Evolutionary conservation across 2,888 invertebrate genomes (phyloP).

Genomic region (Meteorus cinctellus): DNA sequence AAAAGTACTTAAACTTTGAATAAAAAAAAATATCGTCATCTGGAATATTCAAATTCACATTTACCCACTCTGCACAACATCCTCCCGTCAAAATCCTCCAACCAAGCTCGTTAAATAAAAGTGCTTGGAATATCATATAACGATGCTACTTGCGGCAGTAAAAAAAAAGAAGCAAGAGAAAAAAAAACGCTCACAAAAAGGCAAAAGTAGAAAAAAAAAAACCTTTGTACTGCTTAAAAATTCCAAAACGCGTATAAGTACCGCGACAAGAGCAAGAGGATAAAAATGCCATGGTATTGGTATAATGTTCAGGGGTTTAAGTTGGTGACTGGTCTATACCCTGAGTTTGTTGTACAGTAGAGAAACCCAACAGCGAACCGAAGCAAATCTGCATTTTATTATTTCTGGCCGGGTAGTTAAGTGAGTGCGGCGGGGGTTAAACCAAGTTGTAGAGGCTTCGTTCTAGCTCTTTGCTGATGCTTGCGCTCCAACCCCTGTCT

Average conservation of each 20-base stretch:
- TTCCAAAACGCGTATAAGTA: conserved; percentile 48
- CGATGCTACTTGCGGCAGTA: conserved; percentile 41
- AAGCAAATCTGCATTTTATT: conserved; percentile 68
- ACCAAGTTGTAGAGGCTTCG: conserved; percentile 22
- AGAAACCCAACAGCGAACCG: conserved; percentile 47
- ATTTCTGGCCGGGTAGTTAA: conserved; percentile 67
- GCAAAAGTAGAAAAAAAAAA: background rate
- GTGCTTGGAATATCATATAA: conserved; percentile 41
- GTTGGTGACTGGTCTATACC: conserved; percentile 11
- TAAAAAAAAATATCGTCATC: background rate
- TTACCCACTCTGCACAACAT: conserved; percentile 23
- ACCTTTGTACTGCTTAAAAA: conserved; percentile 47
- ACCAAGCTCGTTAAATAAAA: conserved; percentile 50
- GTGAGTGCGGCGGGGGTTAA: conserved; percentile 51
- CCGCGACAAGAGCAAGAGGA: conserved; percentile 42
- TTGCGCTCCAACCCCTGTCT: conserved; percentile 20
- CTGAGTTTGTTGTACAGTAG: conserved; percentile 21
- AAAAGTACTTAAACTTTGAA: background rate
- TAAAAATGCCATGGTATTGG: conserved; percentile 18
- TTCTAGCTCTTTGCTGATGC: conserved; percentile 40
- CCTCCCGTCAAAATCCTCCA: conserved; percentile 21
- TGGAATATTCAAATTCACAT: conserved; percentile 26
- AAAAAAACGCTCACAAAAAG: conserved; percentile 16
- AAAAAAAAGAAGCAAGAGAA: conserved; percentile 31
- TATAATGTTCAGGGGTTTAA: background rate